Evolutionary conservation across 1,140 invertebrate species (phyloP), one percentile per base, ranked within the genome.

Genomic region (Drosophila chauvacae): DNA sequence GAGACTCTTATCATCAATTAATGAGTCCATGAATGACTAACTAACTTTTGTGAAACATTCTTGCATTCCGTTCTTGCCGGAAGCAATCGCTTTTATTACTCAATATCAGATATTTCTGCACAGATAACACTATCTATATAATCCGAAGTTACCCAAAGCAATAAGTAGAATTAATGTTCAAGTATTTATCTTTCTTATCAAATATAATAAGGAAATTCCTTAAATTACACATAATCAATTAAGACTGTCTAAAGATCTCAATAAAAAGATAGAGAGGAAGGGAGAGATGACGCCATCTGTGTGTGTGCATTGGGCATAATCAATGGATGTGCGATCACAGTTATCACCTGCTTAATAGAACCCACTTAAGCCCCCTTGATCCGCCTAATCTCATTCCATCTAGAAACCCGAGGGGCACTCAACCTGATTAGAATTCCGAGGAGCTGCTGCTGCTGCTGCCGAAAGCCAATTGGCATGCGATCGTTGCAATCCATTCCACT

Each of bases 391-490:
- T 6, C n/a, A 28, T 18, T 55, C 60, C 35, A 58, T 30, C 20
- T 45, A n/a, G 13, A 37, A 51, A 14, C 23, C 28, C 44, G 9
- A 39, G 20, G 59, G 59, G 42, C 72, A 64, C 11, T 64, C 39
- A 35, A 63, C 41, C 55, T 61, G 73, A 37, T 69, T 68, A 58
- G 73, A 50, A 77, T 77, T 60, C 73, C 41, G 62, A 16, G 55
- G 51, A 76, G 69, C 18, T 35, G 51, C 33, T 23, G 51, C 28
- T 23, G 47, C 44, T 23, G 23, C 23, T 23, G 23, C 23, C 60
- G 18, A 53, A 51, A 62, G 35, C 20, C 63, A 70, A 62, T 77
- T 77, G 75, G 57, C 75, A 77, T 77, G 64, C 75, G 75, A 77
- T 50, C 65, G 57, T 41, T 77, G 75, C 75, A 70, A 7, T 28